Evolutionary conservation across 2,797 vertebrate genomes (phyloP).

Genomic region (Tachyglossus aculeatus): DNA sequence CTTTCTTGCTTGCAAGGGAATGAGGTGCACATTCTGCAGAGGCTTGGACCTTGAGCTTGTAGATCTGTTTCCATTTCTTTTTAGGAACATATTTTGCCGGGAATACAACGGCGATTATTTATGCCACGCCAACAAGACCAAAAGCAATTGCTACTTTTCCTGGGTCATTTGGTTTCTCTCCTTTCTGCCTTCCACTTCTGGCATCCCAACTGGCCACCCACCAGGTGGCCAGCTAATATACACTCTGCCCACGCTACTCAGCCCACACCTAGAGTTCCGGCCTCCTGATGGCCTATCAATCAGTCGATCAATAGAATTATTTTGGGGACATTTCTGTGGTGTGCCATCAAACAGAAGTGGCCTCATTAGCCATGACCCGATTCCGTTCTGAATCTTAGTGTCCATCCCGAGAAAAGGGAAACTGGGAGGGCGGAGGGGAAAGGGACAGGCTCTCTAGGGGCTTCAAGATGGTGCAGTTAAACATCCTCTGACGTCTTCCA

Average conservation of each 20-base stretch:
- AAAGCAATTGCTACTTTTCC: slow-evolving; percentile 36
- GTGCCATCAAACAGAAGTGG: background rate
- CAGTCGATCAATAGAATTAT: too few species aligned
- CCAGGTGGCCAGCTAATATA: background rate
- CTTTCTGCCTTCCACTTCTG: background rate
- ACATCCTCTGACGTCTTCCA: background rate
- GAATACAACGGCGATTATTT: background rate
- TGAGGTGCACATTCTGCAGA: too few species aligned
- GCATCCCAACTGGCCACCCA: background rate
- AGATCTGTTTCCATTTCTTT: background rate
- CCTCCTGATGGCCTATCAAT: too few species aligned
- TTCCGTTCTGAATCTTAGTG: background rate
- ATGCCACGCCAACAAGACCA: slow-evolving; percentile 13
- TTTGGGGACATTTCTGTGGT: background rate
- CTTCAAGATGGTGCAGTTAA: background rate
- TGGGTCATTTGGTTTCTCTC: slow-evolving; percentile 22
- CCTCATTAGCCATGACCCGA: background rate
- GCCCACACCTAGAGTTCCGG: too few species aligned
- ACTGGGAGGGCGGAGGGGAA: background rate
- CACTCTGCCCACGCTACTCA: too few species aligned
- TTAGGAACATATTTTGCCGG: background rate
- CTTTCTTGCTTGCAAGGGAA: too few species aligned
- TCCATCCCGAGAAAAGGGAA: too few species aligned
- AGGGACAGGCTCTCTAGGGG: background rate
- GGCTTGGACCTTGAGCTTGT: background rate